phyloP scores from a whole-genome alignment of 2,113 vertebrate genomes.

The Calidris pygmaea region DNA sequence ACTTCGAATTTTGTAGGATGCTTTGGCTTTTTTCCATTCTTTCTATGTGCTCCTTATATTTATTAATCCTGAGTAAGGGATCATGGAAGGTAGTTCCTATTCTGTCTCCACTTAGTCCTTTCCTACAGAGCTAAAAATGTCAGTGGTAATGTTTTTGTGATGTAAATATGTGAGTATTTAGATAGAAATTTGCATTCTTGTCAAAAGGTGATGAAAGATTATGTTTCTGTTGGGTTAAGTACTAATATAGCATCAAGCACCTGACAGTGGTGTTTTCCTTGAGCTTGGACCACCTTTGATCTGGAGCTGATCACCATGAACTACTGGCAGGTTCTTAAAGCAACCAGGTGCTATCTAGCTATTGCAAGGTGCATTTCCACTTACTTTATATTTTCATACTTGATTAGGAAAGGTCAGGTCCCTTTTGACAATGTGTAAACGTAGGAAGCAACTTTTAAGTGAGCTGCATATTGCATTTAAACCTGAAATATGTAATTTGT shows the following conservation, averaged over 20 bases:
- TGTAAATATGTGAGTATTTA: neutral
- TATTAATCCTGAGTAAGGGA: neutral
- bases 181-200: neutral
- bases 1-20: neutral
- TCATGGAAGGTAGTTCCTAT: neutral
- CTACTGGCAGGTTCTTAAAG: neutral
- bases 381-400: neutral
- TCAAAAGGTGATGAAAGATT: neutral
- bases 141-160: neutral
- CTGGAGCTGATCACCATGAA: neutral
- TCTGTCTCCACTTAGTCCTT: neutral
- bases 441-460: neutral
- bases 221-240: neutral
- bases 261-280: neutral
- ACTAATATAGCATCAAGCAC: neutral
- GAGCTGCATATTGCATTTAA: neutral
- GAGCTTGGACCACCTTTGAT: neutral
- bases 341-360: neutral
- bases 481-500: neutral
- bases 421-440: neutral
- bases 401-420: neutral
- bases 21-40: neutral
- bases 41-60: neutral
- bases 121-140: neutral
- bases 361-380: neutral